These are phyloP conservation scores for Noctua pronuba DNA, from an alignment of 2,888 invertebrate species.

Conservation along the genomic window DNA sequence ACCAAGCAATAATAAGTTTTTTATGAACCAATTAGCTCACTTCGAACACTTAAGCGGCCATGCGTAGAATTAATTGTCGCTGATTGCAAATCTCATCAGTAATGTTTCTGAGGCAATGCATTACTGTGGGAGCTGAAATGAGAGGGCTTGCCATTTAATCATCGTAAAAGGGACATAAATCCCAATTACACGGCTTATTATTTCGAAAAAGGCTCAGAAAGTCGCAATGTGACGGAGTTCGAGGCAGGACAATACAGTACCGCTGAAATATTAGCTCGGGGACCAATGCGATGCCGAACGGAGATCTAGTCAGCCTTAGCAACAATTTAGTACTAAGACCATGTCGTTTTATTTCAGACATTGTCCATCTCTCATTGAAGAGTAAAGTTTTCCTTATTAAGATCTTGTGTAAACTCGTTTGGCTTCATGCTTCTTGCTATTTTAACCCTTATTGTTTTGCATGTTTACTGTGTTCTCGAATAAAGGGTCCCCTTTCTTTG, in stretches of 20 bases:
- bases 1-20: conserved; percentile 45
- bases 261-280: conserved; percentile 74
- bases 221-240: conserved; percentile 75
- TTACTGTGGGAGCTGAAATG: conserved; percentile 78
- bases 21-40: conserved; percentile 56
- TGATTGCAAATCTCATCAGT: conserved; percentile 75
- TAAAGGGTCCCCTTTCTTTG: conserved; percentile 30
- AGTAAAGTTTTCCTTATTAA: conserved; percentile 52
- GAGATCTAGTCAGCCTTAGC: conserved; percentile 62
- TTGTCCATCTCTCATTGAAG: conserved; percentile 53
- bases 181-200: conserved; percentile 88
- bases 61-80: conserved; percentile 64
- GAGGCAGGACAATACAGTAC: conserved; percentile 83
- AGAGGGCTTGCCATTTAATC: conserved; percentile 81
- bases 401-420: conserved; percentile 41
- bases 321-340: conserved; percentile 61
- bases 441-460: conserved; percentile 8
- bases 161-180: conserved; percentile 86
- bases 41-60: conserved; percentile 31
- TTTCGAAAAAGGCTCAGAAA: conserved; percentile 80
- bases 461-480: conserved; percentile 14
- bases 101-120: conserved; percentile 76
- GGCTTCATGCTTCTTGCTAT: conserved; percentile 6
- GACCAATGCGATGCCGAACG: conserved; percentile 61
- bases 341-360: conserved; percentile 60